phyloP scores from a whole-genome alignment of 2,888 invertebrate genomes.

The Liodrosophila aerea region DNA sequence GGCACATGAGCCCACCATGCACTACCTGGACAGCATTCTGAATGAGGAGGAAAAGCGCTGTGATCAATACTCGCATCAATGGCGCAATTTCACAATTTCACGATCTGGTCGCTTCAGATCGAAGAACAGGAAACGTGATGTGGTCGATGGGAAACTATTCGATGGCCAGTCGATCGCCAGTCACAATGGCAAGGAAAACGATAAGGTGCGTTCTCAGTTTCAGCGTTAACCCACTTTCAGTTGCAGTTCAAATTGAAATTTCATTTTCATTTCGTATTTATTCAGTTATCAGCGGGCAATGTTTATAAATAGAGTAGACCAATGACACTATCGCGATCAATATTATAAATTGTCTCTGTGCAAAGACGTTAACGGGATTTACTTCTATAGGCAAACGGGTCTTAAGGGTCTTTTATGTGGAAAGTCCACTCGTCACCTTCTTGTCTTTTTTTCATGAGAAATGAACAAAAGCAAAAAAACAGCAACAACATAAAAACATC shows the following conservation, averaged over 20 bases:
- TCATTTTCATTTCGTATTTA: background rate
- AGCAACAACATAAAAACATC: constrained; percentile 10
- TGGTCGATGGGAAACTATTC: constrained; percentile 84
- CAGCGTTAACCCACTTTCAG: constrained; percentile 13
- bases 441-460: constrained; percentile 31
- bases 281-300: constrained; percentile 18
- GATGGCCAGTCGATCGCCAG: constrained; percentile 75
- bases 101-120: constrained; percentile 85
- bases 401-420: constrained; percentile 30
- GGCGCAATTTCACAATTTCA: constrained; percentile 84
- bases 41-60: constrained; percentile 81
- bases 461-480: constrained; percentile 24
- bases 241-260: constrained; percentile 15
- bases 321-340: constrained; percentile 31
- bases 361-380: constrained; percentile 33
- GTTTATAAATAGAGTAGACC: constrained; percentile 27
- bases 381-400: constrained; percentile 24
- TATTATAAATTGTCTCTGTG: constrained; percentile 35
- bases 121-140: constrained; percentile 84
- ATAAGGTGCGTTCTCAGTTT: constrained; percentile 53
- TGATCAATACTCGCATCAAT: constrained; percentile 79
- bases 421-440: constrained; percentile 38
- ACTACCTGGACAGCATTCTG: constrained; percentile 80
- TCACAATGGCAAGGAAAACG: constrained; percentile 55
- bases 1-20: constrained; percentile 76